Evolutionary conservation across 2,888 invertebrate genomes (phyloP), one percentile per base, ranked within the genome.

Genomic region (Tupiocoris notatus): DNA sequence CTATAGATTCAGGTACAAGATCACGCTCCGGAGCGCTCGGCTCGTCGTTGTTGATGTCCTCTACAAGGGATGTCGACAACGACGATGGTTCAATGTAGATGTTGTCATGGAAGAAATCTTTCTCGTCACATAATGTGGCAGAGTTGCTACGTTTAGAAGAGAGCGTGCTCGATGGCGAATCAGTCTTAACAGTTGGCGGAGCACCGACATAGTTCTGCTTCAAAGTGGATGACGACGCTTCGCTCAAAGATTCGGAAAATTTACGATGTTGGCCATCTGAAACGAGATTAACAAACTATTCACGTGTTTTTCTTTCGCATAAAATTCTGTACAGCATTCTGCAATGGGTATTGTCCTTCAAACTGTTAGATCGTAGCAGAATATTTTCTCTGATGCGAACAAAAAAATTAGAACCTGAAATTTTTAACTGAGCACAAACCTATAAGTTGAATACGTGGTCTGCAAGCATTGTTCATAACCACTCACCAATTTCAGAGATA

Each of bases 1-100:
- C 39, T 39, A 23, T 58, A 20, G 61, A 70, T 22, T 70, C 70
- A 70, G 70, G 70, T 70, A 70, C 70, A 61, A 59, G n/a, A n/a
- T 70, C 24, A 18, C 61, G 70, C 70, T 70, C 70, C 2, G 67
- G 18, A n/a, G 67, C 20, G 67, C 20, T 2, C n/a, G 3, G 20
- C 59, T 39, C 39, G 39, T 7, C 39, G 39, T 39, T 12, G 3
- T 39, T 39, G 12, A 7, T 12, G 59, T 59, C 59, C 59, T n/a
- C 17, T 3, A 2, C 59, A 6, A 18, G 3, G 9, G 54, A 54
- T 12, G 54, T 54, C 9, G 54, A 12, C 59, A 3, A 59, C n/a
- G 59, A 59, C n/a, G 65, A 65, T 39, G 65, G 16, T 25, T 65
- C 39, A 20, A 25, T 9, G 0, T 24, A 25, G 18, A 25, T 17